These are phyloP conservation scores for Pollenia amentaria DNA, from an alignment of 2,888 invertebrate species.

Conservation along the genomic window DNA sequence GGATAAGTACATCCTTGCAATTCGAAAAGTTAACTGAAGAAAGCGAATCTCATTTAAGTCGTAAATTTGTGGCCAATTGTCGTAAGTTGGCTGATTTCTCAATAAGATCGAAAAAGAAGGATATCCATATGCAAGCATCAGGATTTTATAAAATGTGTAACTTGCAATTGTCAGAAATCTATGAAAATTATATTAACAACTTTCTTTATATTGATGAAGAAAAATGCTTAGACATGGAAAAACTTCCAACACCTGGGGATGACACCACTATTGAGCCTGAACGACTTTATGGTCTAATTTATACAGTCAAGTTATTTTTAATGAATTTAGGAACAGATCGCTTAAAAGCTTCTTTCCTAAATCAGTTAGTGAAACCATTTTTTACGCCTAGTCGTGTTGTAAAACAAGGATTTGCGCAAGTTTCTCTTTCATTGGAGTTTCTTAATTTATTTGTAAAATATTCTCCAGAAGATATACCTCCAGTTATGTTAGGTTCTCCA, in stretches of 20 bases:
- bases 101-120: conserved; percentile 83
- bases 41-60: conserved; percentile 78
- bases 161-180: conserved; percentile 80
- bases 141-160: conserved; percentile 84
- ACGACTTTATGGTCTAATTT: conserved; percentile 81
- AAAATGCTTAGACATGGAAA: conserved; percentile 18
- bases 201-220: conserved; percentile 73
- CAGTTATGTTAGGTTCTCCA: conserved; percentile 82
- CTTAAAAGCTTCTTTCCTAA: conserved; percentile 79
- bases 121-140: conserved; percentile 83
- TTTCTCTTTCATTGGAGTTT: conserved; percentile 81
- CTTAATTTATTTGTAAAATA: conserved; percentile 83
- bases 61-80: conserved; percentile 81
- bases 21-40: conserved; percentile 78
- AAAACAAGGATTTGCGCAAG: conserved; percentile 78
- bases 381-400: conserved; percentile 78
- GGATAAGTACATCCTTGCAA: conserved; percentile 82
- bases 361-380: conserved; percentile 80
- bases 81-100: conserved; percentile 83
- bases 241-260: conserved; percentile 60
- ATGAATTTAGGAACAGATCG: conserved; percentile 81
- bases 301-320: conserved; percentile 82
- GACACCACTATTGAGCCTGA: conserved; percentile 70
- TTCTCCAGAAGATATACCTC: conserved; percentile 81
- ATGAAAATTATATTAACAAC: conserved; percentile 80